Percentiles rank a stretch among this genome's conserved stretches.
Evolutionary conservation across 2,113 vertebrate genomes (phyloP).

Genomic region (Cynocephalus volans): DNA sequence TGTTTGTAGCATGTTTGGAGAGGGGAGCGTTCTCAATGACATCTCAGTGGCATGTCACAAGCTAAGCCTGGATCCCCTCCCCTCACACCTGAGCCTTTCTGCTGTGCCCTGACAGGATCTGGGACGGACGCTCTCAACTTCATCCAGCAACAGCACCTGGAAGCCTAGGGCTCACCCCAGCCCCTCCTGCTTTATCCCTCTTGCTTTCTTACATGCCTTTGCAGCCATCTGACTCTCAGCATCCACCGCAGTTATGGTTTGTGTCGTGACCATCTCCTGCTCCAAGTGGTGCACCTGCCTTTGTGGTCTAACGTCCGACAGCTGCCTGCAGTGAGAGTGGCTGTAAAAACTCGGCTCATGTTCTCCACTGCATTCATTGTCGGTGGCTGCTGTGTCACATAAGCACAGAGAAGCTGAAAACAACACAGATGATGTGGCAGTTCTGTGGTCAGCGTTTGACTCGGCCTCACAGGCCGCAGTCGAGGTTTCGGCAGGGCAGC

Average conservation of each 20-base stretch:
- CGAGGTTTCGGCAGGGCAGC: background rate
- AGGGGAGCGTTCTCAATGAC: no score
- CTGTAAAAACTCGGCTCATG: background rate
- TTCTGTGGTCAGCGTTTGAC: background rate
- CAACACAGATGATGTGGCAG: background rate
- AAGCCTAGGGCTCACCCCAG: no score
- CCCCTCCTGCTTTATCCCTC: background rate
- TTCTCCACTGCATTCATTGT: background rate
- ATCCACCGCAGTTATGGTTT: background rate
- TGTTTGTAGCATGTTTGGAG: fast-evolving
- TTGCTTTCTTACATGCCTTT: background rate
- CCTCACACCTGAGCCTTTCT: background rate
- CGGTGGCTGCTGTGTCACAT: background rate
- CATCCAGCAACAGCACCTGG: no score
- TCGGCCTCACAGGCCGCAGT: background rate
- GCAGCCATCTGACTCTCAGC: background rate
- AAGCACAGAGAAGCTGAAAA: background rate
- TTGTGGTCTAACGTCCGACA: background rate
- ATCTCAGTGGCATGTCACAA: background rate
- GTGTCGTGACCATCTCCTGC: no score
- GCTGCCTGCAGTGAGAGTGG: background rate
- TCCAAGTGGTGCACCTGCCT: background rate
- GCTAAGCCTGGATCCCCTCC: no score
- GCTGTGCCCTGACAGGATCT: background rate
- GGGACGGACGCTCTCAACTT: background rate